Conservation (phyloP, 2,888 invertebrate genomes). For the Criorhina ranunculi region DNA sequence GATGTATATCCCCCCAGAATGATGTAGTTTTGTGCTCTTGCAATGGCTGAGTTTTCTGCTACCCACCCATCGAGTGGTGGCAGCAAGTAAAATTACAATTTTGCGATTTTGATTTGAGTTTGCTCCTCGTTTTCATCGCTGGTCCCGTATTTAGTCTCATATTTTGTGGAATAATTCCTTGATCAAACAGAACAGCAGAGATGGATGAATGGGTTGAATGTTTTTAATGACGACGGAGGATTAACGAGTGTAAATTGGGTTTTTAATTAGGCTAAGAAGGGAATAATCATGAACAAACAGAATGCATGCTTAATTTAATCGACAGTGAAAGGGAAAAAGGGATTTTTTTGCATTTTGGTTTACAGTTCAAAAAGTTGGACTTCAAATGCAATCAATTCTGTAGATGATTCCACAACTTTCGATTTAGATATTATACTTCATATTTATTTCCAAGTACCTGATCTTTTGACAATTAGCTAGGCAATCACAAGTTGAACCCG, state of each 20-base stretch:
- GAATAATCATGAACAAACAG: slow-evolving; percentile 69
- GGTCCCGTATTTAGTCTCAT: slow-evolving; percentile 26
- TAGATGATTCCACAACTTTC: too few relatives aligned
- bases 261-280: slow-evolving; percentile 72
- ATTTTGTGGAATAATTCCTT: slow-evolving; percentile 68
- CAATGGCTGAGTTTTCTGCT: slow-evolving; percentile 26
- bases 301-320: slow-evolving; percentile 66
- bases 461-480: too few relatives aligned
- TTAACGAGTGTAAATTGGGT: slow-evolving; percentile 74
- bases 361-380: background rate
- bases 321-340: slow-evolving; percentile 30
- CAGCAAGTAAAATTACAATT: slow-evolving; percentile 64
- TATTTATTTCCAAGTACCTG: too few relatives aligned
- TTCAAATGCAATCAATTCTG: too few relatives aligned
- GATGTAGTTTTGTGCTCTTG: slow-evolving; percentile 41
- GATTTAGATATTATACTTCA: too few relatives aligned
- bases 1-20: slow-evolving; percentile 19
- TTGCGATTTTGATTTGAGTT: slow-evolving; percentile 71
- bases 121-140: slow-evolving; percentile 23
- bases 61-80: slow-evolving; percentile 3
- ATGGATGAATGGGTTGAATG: slow-evolving; percentile 63
- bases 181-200: slow-evolving; percentile 58
- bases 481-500: too few relatives aligned
- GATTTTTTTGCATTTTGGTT: background rate
- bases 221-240: slow-evolving; percentile 73